phyloP scores from a whole-genome alignment of 2,113 vertebrate genomes.

The Gasterosteus nipponicus region DNA sequence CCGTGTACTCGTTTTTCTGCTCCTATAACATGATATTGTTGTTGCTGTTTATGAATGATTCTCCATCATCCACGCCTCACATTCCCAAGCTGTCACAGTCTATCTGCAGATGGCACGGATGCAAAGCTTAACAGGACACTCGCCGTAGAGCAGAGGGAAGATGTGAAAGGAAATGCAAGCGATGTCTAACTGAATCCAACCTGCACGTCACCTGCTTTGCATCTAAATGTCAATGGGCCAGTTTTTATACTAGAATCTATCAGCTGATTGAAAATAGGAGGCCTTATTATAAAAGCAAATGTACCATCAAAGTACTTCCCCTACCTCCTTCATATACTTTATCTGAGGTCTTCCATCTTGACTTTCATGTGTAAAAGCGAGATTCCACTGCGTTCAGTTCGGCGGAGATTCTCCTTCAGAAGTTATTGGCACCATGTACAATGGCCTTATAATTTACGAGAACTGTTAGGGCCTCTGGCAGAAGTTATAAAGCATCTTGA shows the following conservation, averaged over 20 bases:
- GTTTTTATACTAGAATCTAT: constrained; percentile 49
- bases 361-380: constrained; percentile 26
- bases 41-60: constrained; percentile 59
- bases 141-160: constrained; percentile 22
- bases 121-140: constrained; percentile 44
- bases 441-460: constrained; percentile 76
- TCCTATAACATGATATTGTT: constrained; percentile 53
- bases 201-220: constrained; percentile 53
- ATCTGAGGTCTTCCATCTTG: constrained; percentile 13
- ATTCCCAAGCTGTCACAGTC: constrained; percentile 49
- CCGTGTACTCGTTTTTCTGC: constrained; percentile 52
- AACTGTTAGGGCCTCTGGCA: constrained; percentile 75
- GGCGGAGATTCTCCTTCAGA: constrained; percentile 78
- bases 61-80: constrained; percentile 55
- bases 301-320: constrained; percentile 31
- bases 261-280: constrained; percentile 26
- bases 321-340: constrained; percentile 21
- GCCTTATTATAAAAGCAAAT: constrained; percentile 45
- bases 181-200: constrained; percentile 50
- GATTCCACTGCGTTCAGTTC: constrained; percentile 45
- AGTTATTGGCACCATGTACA: constrained; percentile 79
- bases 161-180: constrained; percentile 51
- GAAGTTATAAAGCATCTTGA: constrained; percentile 81
- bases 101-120: constrained; percentile 61
- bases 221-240: constrained; percentile 50